Base-by-base conservation (phyloP, 2,888 invertebrate genomes). In the Hemithea aestivaria region DNA sequence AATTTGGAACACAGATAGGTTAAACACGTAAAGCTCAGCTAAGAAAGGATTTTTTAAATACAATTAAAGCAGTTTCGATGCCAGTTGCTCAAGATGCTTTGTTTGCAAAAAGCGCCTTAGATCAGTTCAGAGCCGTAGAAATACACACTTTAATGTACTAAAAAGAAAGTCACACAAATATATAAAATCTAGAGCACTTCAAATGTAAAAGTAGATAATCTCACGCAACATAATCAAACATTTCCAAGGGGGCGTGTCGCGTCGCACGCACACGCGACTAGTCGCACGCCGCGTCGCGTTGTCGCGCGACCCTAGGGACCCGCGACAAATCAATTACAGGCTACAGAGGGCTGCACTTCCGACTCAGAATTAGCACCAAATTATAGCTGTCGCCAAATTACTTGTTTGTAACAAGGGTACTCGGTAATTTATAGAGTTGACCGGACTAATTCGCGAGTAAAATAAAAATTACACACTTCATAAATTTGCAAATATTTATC, bases 291-390 rank as follows among this genome's bases (percentile, higher is more conserved):
- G 58, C 63, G 54, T n/a, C 46, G 40, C 62, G 49, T 47, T 11
- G 56, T 10, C 25, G 47, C 51, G 57, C 58, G 42, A 53, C 56
- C 75, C 72, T 74, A 73, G 83, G 82, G 42, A 53, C 56, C 75
- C 73, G 75, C 74, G 84, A 82, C 84, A 84, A 85, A 85, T 84
- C 84, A 85, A 85, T 85, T 83, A 82, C 75, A 78, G 73, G 70
- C 71, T 68, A 63, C 62, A 63, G 46, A 37, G 65, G 72, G 69
- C 70, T 53, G 51, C 46, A 72, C 83, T 77, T 77, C 82, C 80
- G 75, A 74, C 66, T 54, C 44, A 48, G 62, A 77, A 82, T 83
- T 81, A 81, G 73, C 80, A 65, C 68, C 74, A 82, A 84, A 84
- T 83, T 78, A 83, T 71, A 78, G 66, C 59, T 54, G 61, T 66